Evolutionary conservation across 2,888 invertebrate species (phyloP), one percentile per base, ranked within the genome.

Genomic region (Spicauda simplicius): DNA sequence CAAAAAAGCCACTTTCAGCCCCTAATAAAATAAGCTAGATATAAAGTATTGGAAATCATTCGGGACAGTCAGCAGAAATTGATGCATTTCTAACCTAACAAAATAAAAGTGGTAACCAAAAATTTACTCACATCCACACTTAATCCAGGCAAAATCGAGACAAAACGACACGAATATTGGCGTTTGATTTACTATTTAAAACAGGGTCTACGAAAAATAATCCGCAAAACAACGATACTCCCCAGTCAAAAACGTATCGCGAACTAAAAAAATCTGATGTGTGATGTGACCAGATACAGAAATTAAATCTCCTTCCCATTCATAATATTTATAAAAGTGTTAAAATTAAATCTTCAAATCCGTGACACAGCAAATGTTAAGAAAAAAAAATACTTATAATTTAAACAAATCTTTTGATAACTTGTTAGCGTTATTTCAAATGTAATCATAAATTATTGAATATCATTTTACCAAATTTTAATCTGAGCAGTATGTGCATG

Each of bases 61-160:
- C 79, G 81, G 83, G 83, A 87, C 82, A 90, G 85, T 88, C 90
- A 89, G 91, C 91, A 83, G 78, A 84, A 86, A 87, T 81, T 83
- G 76, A 86, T 82, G 85, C 84, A 88, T 80, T 87, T 90, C 89
- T 92, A 92, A 92, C 92, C 91, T 92, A 89, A 85, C 81, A 84
- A 80, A 72, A 53, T 65, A 70, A 80, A 77, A 73, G 60, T 74
- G 65, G 70, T 72, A 70, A 72, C 41, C 71, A 71, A 77, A 79
- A 77, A 73, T 70, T 77, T 81, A 91, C 91, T 91, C 77, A 91
- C 91, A 81, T 80, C 73, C 68, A 77, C 75, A 77, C 70, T 69
- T 68, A 74, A 68, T 71, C 74, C 76, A 74, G 62, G 59, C 25
- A 59, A 65, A 70, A 61, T 18, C 18, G 57, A 30, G 25, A 56